Evolutionary conservation across 1,140 invertebrate genomes (phyloP), one percentile per base, ranked within the genome.

Genomic region (Liolophura sinensis): DNA sequence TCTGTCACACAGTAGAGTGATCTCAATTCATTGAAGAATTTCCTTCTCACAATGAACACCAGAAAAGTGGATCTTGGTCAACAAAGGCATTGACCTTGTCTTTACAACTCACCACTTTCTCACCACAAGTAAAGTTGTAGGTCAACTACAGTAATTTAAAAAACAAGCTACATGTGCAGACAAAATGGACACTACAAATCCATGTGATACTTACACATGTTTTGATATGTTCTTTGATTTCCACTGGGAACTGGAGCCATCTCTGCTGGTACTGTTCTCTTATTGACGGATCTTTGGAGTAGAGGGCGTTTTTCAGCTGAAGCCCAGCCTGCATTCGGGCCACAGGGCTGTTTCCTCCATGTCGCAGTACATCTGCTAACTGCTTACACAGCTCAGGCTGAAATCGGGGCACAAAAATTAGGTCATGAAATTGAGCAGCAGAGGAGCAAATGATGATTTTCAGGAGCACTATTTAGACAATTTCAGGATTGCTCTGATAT

Each of bases 291-390:
- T 99, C 97, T 88, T 99, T 99, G 60, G 97, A 97, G 60, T 95
- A 97, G 25, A 99, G 88, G 73, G 95, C 92, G 88, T 99, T 99
- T 87, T 99, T 99, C 15, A 99, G 88, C 84, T 99, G 97, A 56
- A 99, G 86, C 75, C 97, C 97, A 71, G 97, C 96, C 73, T 97
- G 97, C 92, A 97, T 98, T 64, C 98, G 90, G 52, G 95, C 95
- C 68, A 98, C 95, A 49, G 91, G 90, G 80, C 92, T 94, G 80
- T 97, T 95, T 47, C 90, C 90, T 24, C 91, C 91, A 87, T 95
- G 92, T 70, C 91, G 90, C 73, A 99, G 86, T 27, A 99, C 91
- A 79, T 95, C 93, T 47, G 96, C 97, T 51, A 99, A 87, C 77
- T 94, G 92, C 87, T 94, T 94, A 67, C 99, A 88, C 81, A 98